Evolutionary conservation across 2,888 invertebrate species (phyloP).

Genomic region (Amphipyra tragopoginis): DNA sequence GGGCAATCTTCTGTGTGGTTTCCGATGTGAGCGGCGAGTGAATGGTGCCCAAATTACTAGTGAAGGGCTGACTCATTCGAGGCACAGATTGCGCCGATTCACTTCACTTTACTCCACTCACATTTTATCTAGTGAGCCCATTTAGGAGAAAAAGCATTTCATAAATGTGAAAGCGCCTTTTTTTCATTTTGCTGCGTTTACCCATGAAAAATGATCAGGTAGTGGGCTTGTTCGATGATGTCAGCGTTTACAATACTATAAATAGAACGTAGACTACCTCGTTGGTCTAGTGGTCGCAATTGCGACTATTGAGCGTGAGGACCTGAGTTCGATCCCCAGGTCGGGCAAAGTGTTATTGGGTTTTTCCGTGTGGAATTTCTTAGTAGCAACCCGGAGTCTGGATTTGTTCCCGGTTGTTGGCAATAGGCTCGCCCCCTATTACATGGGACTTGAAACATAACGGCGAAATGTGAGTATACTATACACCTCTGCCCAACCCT

Average conservation of each 20-base stretch:
- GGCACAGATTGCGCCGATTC: constrained; percentile 79
- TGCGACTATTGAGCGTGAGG: too few species aligned
- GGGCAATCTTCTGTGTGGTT: constrained; percentile 82
- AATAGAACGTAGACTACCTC: too few species aligned
- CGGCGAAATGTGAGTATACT: too few species aligned
- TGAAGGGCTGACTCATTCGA: constrained; percentile 81
- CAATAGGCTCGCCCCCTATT: too few species aligned
- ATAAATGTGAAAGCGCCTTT: constrained; percentile 28
- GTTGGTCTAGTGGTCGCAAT: too few species aligned
- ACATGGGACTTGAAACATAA: too few species aligned
- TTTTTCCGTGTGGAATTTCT: too few species aligned
- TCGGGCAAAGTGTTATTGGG: too few species aligned
- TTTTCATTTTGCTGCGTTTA: constrained; percentile 16
- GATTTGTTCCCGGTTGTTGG: too few species aligned
- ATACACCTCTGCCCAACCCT: too few species aligned
- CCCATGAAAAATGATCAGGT: constrained; percentile 17
- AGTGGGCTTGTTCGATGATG: neutral
- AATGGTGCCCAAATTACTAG: constrained; percentile 84
- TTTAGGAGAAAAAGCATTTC: constrained; percentile 54
- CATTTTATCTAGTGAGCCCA: constrained; percentile 67
- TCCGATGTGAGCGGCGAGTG: constrained; percentile 78
- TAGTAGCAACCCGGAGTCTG: too few species aligned
- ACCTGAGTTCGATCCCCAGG: too few species aligned
- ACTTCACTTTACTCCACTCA: constrained; percentile 73
- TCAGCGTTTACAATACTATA: neutral